Percentiles rank a stretch among this genome's conserved stretches.
These are phyloP conservation scores for Artibeus lituratus DNA, from an alignment of 2,797 vertebrate genomes.

Conservation along the genomic window DNA sequence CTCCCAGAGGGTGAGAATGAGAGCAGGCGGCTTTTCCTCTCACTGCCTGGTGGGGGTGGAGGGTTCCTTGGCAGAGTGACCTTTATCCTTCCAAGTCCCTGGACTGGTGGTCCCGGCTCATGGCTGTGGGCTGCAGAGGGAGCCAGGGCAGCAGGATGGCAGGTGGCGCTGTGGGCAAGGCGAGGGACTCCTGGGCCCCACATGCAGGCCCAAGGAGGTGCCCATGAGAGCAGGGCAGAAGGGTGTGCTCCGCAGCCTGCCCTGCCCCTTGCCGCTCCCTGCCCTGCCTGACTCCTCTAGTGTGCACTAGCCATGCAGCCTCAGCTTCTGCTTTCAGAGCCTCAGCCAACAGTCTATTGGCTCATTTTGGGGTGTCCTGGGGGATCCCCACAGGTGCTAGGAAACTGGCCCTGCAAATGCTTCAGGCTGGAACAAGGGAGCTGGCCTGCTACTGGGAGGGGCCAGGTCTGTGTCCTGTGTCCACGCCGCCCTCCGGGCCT, in stretches of 20 bases:
- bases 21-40: background rate
- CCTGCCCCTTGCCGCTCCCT: background rate
- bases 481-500: background rate
- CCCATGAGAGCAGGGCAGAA: accelerated
- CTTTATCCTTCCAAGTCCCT: background rate
- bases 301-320: background rate
- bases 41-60: background rate
- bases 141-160: conserved; percentile 1
- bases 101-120: background rate
- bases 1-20: background rate
- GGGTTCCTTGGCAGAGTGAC: background rate
- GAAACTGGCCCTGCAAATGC: background rate
- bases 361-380: background rate
- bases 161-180: conserved; percentile 79
- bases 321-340: background rate
- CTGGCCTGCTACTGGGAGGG: background rate
- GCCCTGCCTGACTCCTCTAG: background rate
- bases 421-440: background rate
- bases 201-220: background rate
- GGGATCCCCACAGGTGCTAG: background rate
- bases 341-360: background rate
- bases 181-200: background rate
- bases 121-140: background rate
- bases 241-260: background rate
- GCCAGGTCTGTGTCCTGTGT: background rate